Evolutionary conservation across 2,888 invertebrate genomes (phyloP).

Genomic region (Seladonia tumulorum): DNA sequence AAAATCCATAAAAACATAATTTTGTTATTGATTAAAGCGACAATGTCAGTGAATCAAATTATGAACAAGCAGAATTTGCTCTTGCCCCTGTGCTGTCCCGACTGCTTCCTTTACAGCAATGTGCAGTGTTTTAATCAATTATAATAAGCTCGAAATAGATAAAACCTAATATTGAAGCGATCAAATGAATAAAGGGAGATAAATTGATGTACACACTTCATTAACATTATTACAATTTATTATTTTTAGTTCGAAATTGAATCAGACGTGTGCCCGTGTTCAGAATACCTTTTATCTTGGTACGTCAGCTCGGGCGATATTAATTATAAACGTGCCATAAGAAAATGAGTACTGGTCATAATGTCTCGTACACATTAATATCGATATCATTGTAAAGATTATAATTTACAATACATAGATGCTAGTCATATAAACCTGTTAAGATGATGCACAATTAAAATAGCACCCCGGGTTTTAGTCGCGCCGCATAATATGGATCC

Average conservation of each 20-base stretch:
- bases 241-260: slow-evolving; percentile 79
- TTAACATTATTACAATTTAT: slow-evolving; percentile 81
- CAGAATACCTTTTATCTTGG: slow-evolving; percentile 75
- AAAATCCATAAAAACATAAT: slow-evolving; percentile 32
- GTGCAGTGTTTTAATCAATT: slow-evolving; percentile 19
- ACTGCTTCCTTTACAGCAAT: too few relatives aligned
- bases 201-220: slow-evolving; percentile 54
- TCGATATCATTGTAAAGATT: slow-evolving; percentile 81
- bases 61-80: neutral
- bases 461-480: slow-evolving; percentile 81
- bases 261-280: slow-evolving; percentile 72
- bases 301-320: slow-evolving; percentile 75
- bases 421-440: slow-evolving; percentile 81
- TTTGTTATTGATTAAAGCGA: neutral
- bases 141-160: slow-evolving; percentile 24
- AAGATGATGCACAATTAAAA: slow-evolving; percentile 81
- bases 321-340: slow-evolving; percentile 83
- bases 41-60: too few relatives aligned
- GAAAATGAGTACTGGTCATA: slow-evolving; percentile 82
- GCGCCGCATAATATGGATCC: slow-evolving; percentile 72
- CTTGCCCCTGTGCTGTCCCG: too few relatives aligned
- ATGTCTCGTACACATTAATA: slow-evolving; percentile 78
- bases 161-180: slow-evolving; percentile 19
- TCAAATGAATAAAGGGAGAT: slow-evolving; percentile 43
- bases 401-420: slow-evolving; percentile 84